phyloP scores from a whole-genome alignment of 23 tunicate species.

The Halocynthia roretzi region DNA sequence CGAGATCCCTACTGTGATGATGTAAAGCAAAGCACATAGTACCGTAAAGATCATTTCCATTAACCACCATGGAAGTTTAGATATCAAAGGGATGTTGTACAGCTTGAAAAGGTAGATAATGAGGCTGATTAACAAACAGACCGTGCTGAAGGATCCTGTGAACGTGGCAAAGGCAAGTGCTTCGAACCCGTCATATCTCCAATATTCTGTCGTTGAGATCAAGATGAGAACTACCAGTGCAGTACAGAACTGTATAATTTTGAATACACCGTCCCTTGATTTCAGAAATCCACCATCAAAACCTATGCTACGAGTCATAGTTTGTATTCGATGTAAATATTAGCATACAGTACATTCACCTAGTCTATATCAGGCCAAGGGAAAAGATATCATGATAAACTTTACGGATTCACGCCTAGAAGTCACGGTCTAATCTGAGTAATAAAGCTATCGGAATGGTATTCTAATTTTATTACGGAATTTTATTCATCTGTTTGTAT shows the following conservation, averaged over 20 bases:
- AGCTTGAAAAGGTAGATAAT: constrained; percentile 10
- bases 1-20: constrained; percentile 8
- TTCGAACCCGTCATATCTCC: constrained; percentile 10
- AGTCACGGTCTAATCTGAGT: no score
- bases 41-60: constrained; percentile 19
- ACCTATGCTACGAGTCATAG: not conserved
- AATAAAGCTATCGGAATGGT: no score
- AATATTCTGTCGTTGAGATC: constrained; percentile 9
- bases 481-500: no score
- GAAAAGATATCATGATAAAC: no score
- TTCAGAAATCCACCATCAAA: constrained; percentile 3
- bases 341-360: no score
- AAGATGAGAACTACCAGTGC: not conserved
- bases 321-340: no score
- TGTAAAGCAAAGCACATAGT: constrained; percentile 3
- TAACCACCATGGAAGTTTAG: constrained; percentile 10
- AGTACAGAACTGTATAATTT: not conserved
- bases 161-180: constrained; percentile 15
- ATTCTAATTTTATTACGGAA: no score
- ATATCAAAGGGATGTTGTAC: constrained; percentile 11
- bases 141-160: not conserved
- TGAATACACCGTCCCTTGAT: constrained; percentile 21
- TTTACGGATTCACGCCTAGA: no score
- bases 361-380: no score
- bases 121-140: constrained; percentile 10